A percentile compares a stretch with the other conserved stretches of the same genome.
These are phyloP conservation scores for Chaetodon trifasciatus DNA, from an alignment of 2,797 vertebrate genomes.

Conservation along the genomic window DNA sequence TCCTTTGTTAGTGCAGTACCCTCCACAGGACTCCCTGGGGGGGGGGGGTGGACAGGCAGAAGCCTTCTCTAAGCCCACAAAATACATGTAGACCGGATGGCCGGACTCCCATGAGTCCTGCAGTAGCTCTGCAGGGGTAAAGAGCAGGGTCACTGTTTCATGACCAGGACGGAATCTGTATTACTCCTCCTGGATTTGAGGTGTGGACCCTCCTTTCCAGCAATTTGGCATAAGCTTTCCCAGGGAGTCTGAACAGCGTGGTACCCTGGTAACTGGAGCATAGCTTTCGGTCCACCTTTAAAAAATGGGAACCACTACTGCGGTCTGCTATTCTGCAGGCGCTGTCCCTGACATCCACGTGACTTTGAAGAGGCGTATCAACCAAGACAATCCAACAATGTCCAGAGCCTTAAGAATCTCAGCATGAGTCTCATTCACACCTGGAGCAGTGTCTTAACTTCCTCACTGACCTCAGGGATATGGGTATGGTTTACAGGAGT, in stretches of 20 bases:
- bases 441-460: too few relatives aligned
- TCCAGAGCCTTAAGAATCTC: neutral
- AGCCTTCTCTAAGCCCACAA: neutral
- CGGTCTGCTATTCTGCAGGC: neutral
- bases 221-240: neutral
- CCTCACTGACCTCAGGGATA: too few relatives aligned
- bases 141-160: neutral
- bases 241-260: neutral
- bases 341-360: neutral
- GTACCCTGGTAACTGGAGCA: neutral
- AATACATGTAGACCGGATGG: neutral
- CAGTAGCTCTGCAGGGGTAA: neutral
- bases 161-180: neutral
- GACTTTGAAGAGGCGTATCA: neutral
- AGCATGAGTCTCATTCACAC: neutral
- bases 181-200: neutral
- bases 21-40: neutral
- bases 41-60: too few relatives aligned
- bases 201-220: neutral
- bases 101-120: too few relatives aligned
- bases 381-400: neutral
- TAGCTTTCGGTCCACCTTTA: neutral
- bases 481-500: too few relatives aligned
- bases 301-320: neutral
- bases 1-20: neutral